phyloP scores from a whole-genome alignment of 1,140 invertebrate genomes.

The Conopomorpha cramerella region DNA sequence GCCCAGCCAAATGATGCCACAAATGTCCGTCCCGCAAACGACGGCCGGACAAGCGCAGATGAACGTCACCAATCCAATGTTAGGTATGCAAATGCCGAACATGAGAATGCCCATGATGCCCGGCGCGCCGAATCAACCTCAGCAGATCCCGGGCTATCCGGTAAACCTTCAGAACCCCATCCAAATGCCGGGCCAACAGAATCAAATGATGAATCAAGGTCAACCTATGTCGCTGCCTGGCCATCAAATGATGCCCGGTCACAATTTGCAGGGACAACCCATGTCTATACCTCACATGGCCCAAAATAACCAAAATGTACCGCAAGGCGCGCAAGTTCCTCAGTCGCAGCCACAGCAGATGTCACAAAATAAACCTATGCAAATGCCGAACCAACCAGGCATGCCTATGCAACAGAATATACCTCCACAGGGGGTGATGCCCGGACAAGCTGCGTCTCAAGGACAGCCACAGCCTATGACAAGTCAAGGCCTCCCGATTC shows the following conservation, averaged over 20 bases:
- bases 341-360: conserved; percentile 1
- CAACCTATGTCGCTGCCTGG: conserved; percentile 13
- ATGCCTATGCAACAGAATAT: neutral
- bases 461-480: neutral
- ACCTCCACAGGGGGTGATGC: too few species aligned
- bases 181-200: conserved; percentile 19
- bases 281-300: too few species aligned
- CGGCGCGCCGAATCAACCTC: conserved; percentile 28
- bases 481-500: neutral
- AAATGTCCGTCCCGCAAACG: conserved; percentile 28
- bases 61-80: conserved; percentile 30
- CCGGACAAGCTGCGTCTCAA: too few species aligned
- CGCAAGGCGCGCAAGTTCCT: conserved; percentile 8
- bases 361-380: too few species aligned
- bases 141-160: conserved; percentile 22
- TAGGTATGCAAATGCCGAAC: conserved; percentile 43
- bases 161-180: conserved; percentile 21
- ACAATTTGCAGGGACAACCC: conserved; percentile 3
- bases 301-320: conserved; percentile 7
- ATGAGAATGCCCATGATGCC: conserved; percentile 44
- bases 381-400: neutral
- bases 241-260: conserved; percentile 7
- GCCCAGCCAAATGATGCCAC: conserved; percentile 31
- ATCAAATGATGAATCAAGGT: conserved; percentile 16
- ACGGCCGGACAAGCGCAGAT: conserved; percentile 22